These are phyloP conservation scores for Oxycera nigricornis DNA, from an alignment of 2,888 invertebrate genomes.

Conservation along the genomic window DNA sequence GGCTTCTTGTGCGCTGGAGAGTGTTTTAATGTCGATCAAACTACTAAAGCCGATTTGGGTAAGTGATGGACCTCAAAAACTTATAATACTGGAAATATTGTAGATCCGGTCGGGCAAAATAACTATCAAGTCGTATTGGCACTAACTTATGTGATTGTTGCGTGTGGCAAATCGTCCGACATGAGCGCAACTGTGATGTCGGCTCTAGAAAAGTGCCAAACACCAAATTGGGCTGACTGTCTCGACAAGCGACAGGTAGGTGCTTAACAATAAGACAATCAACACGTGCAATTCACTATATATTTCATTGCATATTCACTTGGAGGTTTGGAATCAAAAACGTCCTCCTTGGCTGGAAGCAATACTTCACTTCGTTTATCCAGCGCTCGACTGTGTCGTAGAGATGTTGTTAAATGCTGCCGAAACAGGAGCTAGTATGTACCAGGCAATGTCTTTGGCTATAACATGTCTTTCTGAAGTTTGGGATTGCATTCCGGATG, in stretches of 20 bases:
- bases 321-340: slow-evolving; percentile 81
- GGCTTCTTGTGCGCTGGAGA: slow-evolving; percentile 77
- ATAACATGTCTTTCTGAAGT: slow-evolving; percentile 74
- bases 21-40: slow-evolving; percentile 62
- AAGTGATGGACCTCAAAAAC: background rate
- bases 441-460: slow-evolving; percentile 79
- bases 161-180: slow-evolving; percentile 70
- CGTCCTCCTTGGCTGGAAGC: slow-evolving; percentile 81
- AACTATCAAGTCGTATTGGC: slow-evolving; percentile 70
- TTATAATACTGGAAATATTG: slow-evolving; percentile 7
- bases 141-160: slow-evolving; percentile 69
- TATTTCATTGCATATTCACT: background rate
- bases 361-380: slow-evolving; percentile 70
- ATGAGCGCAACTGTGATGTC: slow-evolving; percentile 70
- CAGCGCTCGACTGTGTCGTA: slow-evolving; percentile 70
- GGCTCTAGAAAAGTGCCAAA: slow-evolving; percentile 67
- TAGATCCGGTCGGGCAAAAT: slow-evolving; percentile 62
- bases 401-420: slow-evolving; percentile 74
- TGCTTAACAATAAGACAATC: no score
- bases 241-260: slow-evolving; percentile 76
- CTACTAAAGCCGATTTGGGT: slow-evolving; percentile 53
- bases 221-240: slow-evolving; percentile 72
- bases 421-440: slow-evolving; percentile 79
- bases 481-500: slow-evolving; percentile 72
- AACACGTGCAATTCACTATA: background rate